phyloP scores from a whole-genome alignment of 1,140 invertebrate genomes.

The Sinella curviseta region DNA sequence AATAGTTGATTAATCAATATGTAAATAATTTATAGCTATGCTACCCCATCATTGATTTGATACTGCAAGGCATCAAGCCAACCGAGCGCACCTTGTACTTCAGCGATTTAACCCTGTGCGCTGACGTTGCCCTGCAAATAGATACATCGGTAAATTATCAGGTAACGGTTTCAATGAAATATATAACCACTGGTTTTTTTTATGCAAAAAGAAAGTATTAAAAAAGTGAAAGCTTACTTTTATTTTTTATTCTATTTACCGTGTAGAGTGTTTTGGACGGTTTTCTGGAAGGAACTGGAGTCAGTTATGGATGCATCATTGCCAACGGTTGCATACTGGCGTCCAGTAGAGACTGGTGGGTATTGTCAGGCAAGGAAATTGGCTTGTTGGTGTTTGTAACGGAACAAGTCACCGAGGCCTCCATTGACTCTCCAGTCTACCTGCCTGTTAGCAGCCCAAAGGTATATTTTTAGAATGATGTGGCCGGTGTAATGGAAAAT shows the following conservation, averaged over 20 bases:
- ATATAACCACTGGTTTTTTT: neutral
- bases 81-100: constrained; percentile 51
- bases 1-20: too few relatives aligned
- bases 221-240: neutral
- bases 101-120: constrained; percentile 54
- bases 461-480: constrained; percentile 59
- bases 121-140: constrained; percentile 50
- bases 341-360: constrained; percentile 77
- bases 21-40: constrained; percentile 58
- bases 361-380: constrained; percentile 69
- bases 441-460: constrained; percentile 78
- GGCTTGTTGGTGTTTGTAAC: constrained; percentile 69
- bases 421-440: constrained; percentile 76
- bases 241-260: neutral
- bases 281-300: constrained; percentile 73
- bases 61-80: constrained; percentile 66
- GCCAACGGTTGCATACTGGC: constrained; percentile 72
- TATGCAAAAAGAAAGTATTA: too few relatives aligned
- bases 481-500: neutral
- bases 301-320: constrained; percentile 74
- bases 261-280: constrained; percentile 70
- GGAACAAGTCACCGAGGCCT: constrained; percentile 64
- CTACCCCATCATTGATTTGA: constrained; percentile 70
- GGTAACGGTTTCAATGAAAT: constrained; percentile 57
- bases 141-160: constrained; percentile 54